Base-by-base conservation (phyloP, 92 coral and sea anemone genomes). In the Phenganax stokvisi region DNA sequence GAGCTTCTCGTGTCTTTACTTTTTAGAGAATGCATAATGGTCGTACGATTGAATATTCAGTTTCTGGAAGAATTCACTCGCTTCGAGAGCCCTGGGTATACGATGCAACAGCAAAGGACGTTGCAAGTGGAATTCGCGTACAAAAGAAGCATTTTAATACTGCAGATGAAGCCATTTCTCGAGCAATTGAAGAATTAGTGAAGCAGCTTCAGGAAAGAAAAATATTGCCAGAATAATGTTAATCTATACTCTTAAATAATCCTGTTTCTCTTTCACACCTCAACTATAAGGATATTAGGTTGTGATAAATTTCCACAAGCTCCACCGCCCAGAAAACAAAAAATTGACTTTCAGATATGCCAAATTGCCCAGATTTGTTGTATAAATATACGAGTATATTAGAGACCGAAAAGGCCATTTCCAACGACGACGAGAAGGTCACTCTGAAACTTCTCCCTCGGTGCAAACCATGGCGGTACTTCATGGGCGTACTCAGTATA, bases 101-200 rank as follows among this genome's bases (percentile, higher is more conserved):
- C 57, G 86, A 83, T 30, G 89, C 80, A 9, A 71, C 71, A 62
- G 89, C 89, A 10, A 71, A 76, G 81, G 87, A 87, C 56, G 64
- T 87, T 8, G 83, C 68, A 73, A 87, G 81, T 57, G 85, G 84
- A 51, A 25, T 15, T 3, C 20, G 20, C 10, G 87, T 83, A 6
- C 55, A 71, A 12, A 73, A 76, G 20, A 72, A 56, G 4, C 83
- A 75, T 44, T 77, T 58, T 12, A 16, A 86, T 0, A 70, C 74
- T 3, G 77, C 51, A 51, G 83, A 82, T 0, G 81, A 71, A 0
- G 89, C 89, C 12, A 86, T 68, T 51, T 69, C 76, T 44, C 73
- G 71, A 27, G 87, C 83, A 51, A 84, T 83, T 8, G 81, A 72
- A 60, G 58, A 78, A 57, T 67, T 87, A 6, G 71, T 87, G 8